Evolutionary conservation across 2,888 invertebrate species (phyloP), one percentile per base, ranked within the genome.

Genomic region (Eristalinus sepulchralis): DNA sequence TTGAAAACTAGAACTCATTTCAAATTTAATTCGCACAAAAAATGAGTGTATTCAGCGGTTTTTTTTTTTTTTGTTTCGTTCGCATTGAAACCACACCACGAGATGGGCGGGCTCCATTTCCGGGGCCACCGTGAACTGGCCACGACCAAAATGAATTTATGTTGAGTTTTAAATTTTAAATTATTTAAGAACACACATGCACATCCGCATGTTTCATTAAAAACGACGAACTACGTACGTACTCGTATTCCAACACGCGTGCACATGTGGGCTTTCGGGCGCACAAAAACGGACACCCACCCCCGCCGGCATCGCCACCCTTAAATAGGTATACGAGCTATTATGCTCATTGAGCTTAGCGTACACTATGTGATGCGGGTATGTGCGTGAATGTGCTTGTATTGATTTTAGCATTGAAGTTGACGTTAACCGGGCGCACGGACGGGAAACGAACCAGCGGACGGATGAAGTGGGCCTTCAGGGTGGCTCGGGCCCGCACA

Each of bases 381-480:
- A 66, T 68, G 76, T 57, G 77, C 84, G 77, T 82, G 72, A 73
- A 73, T 82, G 85, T 85, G 82, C 77, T 82, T 59, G 77, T 85
- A 85, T 85, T 85, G 85, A 85, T 85, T 85, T 85, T 82, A 82
- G 82, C 73, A 70, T 73, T 85, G 77, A 85, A 85, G 85, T 85
- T 85, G 85, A 85, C 85, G 82, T 68, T 82, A 76, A 68, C 66
- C 67, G 63, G 62, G 62, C 68, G 47, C 31, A 34, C 59, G 31
- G 33, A 70, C 66, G 66, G 39, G 59, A 60, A 76, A 67, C 67
- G 76, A 72, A 72, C 59, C 24, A 60, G 67, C 71, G 72, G 10
- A 10, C 22, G 34, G 62, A 2, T 27, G 27, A 27, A 60, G 67
- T 67, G 76, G 57, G 22, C 24, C 4, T 2, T 9, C 2, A 8